Evolutionary conservation across 2,113 vertebrate species (phyloP).

Genomic region (Alethe castanea): DNA sequence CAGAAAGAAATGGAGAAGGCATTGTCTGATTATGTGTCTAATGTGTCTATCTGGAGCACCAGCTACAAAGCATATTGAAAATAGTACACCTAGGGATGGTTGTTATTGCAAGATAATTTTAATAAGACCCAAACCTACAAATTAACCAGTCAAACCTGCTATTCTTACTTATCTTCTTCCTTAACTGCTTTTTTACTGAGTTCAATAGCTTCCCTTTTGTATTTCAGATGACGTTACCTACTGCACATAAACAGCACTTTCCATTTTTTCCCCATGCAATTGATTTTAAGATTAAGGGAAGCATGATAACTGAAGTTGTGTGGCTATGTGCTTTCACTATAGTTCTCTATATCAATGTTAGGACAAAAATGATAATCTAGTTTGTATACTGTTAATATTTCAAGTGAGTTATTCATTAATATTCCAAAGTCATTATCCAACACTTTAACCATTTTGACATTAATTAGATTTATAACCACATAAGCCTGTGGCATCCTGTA

Average conservation of each 20-base stretch:
- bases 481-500: conserved; percentile 19
- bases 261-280: neutral
- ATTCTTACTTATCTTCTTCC: neutral
- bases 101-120: neutral
- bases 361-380: neutral
- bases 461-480: conserved; percentile 39
- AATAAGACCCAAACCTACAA: neutral
- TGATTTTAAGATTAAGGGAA: neutral
- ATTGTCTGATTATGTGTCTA: neutral
- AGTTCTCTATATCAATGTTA: neutral
- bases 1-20: neutral
- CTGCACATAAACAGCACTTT: neutral
- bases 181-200: neutral
- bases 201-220: neutral
- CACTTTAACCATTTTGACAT: conserved; percentile 28
- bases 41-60: neutral
- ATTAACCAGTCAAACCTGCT: neutral
- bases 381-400: conserved; percentile 4
- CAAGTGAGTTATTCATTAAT: neutral
- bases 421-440: neutral
- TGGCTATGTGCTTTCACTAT: neutral
- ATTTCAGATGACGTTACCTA: neutral
- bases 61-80: neutral
- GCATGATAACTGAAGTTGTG: neutral
- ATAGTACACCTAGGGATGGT: neutral